Evolutionary conservation across 2,888 invertebrate genomes (phyloP), one percentile per base, ranked within the genome.

Genomic region (Drosophila suboccidentalis): DNA sequence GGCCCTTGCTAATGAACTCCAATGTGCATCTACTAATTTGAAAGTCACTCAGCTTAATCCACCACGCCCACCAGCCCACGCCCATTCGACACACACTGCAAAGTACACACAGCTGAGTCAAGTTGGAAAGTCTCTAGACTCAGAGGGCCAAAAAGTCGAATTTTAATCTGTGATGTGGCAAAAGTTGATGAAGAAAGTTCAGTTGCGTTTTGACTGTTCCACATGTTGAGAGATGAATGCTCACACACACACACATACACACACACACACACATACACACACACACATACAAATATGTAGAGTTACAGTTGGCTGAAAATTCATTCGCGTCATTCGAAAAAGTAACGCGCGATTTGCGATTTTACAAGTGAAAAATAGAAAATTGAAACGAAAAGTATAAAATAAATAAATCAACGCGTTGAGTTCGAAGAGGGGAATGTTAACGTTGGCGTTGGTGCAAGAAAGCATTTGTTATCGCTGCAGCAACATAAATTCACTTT

Each of bases 401-500:
- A 69, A 72, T 66, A 70, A 70, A 89, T 87, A 89, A 89, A 89
- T 88, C 86, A 78, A 26, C 26, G 26, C 26, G 26, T 75, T 58
- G 68, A 80, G 70, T 75, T 84, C 8, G n/a, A 43, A 11, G 43
- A 43, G 59, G 49, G 53, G 57, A 58, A 29, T 9, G 15, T 11
- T 26, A 60, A 26, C 15, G 15, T n/a, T 39, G 58, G 17, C 11
- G 47, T 17, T 69, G 75, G 81, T 80, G 84, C 78, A 75, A 78
- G 77, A 82, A 88, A 85, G 80, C 90, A 90, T 90, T 90, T 87
- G 90, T 90, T 90, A 90, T 90, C 80, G 81, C 82, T 75, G 83
- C 80, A 74, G 73, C 79, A 90, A 89, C 90, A 90, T 91, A 90
- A 91, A 90, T 90, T 90, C 84, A 86, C 87, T 91, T 85, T 77